Conservation (phyloP, 1,140 invertebrate species). For the Protaetia brevitarsis region DNA sequence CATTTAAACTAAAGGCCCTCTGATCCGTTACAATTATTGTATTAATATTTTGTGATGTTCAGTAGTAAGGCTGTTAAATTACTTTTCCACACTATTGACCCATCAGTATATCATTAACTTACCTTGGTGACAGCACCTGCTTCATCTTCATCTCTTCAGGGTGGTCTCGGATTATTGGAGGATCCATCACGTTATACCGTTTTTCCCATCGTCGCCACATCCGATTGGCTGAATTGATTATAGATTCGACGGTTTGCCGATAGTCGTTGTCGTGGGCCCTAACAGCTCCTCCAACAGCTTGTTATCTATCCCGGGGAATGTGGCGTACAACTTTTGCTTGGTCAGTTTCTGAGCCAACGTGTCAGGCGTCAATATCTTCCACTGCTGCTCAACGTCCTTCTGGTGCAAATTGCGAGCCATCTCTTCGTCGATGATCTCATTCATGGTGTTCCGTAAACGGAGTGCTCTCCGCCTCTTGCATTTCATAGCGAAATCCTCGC, state of each 20-base stretch:
- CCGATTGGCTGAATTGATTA: conserved; percentile 36
- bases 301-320: conserved; percentile 66
- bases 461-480: conserved; percentile 46
- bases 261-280: conserved; percentile 61
- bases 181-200: conserved; percentile 30
- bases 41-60: too few species aligned
- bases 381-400: conserved; percentile 52
- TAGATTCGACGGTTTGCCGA: conserved; percentile 55
- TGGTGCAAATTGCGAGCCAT: conserved; percentile 59
- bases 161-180: conserved; percentile 34
- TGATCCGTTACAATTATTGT: too few species aligned
- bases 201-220: conserved; percentile 20
- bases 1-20: too few species aligned
- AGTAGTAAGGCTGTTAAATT: too few species aligned
- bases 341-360: conserved; percentile 62
- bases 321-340: conserved; percentile 63
- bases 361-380: conserved; percentile 54
- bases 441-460: conserved; percentile 49
- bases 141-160: conserved; percentile 37
- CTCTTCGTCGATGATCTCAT: conserved; percentile 73
- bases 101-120: background rate
- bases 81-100: too few species aligned
- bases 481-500: conserved; percentile 61
- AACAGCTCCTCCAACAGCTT: conserved; percentile 64
- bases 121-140: background rate